Conservation (phyloP, 2,113 vertebrate genomes). For the Tinamus guttatus region DNA sequence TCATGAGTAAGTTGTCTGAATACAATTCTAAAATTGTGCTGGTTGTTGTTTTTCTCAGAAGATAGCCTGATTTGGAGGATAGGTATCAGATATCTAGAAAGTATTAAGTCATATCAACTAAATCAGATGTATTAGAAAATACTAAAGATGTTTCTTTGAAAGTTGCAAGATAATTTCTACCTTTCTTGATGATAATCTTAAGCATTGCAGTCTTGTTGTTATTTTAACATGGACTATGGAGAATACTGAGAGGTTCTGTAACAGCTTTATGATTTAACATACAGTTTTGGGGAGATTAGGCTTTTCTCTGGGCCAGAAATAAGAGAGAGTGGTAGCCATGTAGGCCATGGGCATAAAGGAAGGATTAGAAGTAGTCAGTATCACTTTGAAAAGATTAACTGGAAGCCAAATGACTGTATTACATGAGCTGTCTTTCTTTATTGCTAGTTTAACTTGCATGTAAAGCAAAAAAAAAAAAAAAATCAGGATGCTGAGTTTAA, state of each 20-base stretch:
- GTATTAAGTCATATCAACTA: neutral
- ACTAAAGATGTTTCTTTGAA: neutral
- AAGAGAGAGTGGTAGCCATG: neutral
- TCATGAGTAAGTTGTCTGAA: neutral
- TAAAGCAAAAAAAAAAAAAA: neutral
- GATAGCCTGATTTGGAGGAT: neutral
- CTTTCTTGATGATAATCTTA: neutral
- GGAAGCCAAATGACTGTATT: neutral
- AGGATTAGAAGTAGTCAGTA: neutral
- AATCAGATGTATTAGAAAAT: neutral
- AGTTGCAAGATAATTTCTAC: neutral
- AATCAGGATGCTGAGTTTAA: neutral
- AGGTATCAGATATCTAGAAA: neutral
- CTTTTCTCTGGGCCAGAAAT: neutral
- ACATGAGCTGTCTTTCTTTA: neutral
- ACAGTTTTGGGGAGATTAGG: neutral
- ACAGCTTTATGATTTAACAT: neutral
- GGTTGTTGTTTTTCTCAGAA: too few species aligned
- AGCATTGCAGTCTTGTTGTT: neutral
- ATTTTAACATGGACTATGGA: neutral
- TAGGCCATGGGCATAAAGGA: neutral
- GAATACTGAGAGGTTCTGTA: neutral
- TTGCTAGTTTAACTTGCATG: neutral
- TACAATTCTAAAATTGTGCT: neutral
- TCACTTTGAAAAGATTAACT: neutral